These are phyloP conservation scores for Mechanitis mazaeus DNA, from an alignment of 2,888 invertebrate genomes.

Conservation along the genomic window DNA sequence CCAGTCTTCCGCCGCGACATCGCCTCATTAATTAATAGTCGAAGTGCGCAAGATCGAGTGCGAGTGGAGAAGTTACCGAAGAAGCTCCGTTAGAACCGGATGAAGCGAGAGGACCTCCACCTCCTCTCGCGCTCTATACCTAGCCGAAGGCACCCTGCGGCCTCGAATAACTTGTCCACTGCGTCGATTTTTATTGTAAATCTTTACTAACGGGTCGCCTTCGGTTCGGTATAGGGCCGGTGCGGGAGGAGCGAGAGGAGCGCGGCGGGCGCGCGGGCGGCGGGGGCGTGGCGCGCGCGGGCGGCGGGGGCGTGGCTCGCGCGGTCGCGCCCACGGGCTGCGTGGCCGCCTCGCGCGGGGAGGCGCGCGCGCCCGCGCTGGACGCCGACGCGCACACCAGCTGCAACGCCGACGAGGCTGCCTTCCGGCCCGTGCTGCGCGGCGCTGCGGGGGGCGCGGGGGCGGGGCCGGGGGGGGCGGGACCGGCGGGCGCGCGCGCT, in stretches of 20 bases:
- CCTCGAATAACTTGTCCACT: conserved; percentile 34
- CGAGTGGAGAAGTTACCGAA: conserved; percentile 47
- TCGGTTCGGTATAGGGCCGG: conserved; percentile 88
- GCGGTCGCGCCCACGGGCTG: conserved; percentile 87
- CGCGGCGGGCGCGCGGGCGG: conserved; percentile 34
- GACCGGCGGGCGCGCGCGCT: conserved; percentile 43
- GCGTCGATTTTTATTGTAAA: conserved; percentile 42
- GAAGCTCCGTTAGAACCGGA: conserved; percentile 41
- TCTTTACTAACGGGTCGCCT: conserved; percentile 78
- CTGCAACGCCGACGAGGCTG: conserved; percentile 80
- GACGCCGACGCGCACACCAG: conserved; percentile 64
- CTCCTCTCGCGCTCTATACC: conserved; percentile 39
- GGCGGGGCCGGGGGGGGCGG: conserved; percentile 38
- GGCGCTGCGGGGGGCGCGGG: conserved; percentile 50
- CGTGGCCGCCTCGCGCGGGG: conserved; percentile 73
- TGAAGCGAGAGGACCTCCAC: conserved; percentile 28
- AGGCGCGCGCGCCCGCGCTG: conserved; percentile 55
- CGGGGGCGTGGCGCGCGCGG: conserved; percentile 58
- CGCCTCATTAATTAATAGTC: conserved; percentile 23
- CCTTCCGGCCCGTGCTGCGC: conserved; percentile 81
- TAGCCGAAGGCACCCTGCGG: conserved; percentile 72
- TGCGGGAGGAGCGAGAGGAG: conserved; percentile 31
- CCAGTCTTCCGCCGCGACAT: conserved; percentile 15
- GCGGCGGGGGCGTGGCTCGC: conserved; percentile 76
- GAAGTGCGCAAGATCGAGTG: conserved; percentile 42